Conservation (phyloP, 2,113 vertebrate species). For the Paratilapia polleni region DNA sequence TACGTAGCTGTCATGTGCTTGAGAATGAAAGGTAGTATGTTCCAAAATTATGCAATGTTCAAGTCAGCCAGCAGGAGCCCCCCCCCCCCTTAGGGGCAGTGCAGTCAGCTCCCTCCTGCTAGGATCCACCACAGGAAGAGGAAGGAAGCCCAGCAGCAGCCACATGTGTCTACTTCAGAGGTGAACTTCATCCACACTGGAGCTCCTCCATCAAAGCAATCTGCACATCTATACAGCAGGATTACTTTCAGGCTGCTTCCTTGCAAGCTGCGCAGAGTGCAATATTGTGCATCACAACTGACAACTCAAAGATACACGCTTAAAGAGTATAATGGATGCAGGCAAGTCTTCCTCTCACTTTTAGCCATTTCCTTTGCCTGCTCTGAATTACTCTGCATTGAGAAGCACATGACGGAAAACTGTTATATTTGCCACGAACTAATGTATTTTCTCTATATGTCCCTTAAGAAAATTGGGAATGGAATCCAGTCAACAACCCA, state of each 20-base stretch:
- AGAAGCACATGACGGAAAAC: neutral
- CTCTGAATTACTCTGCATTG: neutral
- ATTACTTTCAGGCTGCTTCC: neutral
- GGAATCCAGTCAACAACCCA: neutral
- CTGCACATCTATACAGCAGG: neutral
- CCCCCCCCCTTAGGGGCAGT: neutral
- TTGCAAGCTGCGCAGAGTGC: neutral
- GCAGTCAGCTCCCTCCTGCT: neutral
- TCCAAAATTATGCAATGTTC: neutral
- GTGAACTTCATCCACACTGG: neutral
- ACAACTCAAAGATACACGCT: neutral
- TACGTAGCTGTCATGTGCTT: neutral
- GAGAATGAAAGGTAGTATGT: neutral
- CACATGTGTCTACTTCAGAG: neutral
- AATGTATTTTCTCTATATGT: no score
- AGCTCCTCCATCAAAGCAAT: neutral
- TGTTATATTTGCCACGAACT: neutral
- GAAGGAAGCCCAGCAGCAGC: neutral
- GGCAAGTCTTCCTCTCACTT: neutral
- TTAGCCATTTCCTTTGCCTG: no score
- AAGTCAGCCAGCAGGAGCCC: neutral
- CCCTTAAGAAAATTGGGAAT: neutral
- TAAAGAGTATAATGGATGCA: neutral
- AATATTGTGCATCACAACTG: neutral
- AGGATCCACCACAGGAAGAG: neutral